Percentiles rank a stretch among this genome's conserved stretches.
Evolutionary conservation across 1,140 invertebrate genomes (phyloP).

Genomic region (Saccostrea cuccullata): DNA sequence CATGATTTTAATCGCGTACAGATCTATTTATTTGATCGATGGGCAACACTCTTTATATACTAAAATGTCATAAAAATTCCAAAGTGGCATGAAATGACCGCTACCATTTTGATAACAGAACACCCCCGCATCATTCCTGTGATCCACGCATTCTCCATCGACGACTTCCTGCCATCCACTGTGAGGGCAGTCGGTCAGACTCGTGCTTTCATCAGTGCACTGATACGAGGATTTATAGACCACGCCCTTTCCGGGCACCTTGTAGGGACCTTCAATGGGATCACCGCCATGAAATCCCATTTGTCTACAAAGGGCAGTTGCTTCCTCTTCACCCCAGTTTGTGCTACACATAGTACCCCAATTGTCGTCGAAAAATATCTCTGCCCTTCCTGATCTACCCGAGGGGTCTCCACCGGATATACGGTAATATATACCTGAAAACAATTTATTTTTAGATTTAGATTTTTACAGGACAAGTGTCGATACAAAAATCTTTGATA

Average conservation of each 20-base stretch:
- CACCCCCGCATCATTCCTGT: conserved; percentile 59
- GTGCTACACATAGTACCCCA: conserved; percentile 57
- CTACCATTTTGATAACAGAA: conserved; percentile 60
- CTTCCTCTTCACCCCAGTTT: conserved; percentile 52
- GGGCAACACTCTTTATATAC: no score
- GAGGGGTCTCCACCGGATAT: conserved; percentile 39
- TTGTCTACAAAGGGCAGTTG: conserved; percentile 53
- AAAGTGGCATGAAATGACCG: neutral
- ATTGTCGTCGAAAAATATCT: conserved; percentile 48
- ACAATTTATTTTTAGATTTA: neutral
- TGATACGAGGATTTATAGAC: conserved; percentile 44
- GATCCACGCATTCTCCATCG: conserved; percentile 47
- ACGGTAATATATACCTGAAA: conserved; percentile 54
- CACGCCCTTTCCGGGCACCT: neutral
- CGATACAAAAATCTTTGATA: neutral
- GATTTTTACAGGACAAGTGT: no score
- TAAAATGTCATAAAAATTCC: no score
- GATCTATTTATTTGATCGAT: no score
- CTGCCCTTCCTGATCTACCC: conserved; percentile 49
- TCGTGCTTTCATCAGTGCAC: conserved; percentile 48
- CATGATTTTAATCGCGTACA: no score
- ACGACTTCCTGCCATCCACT: conserved; percentile 56
- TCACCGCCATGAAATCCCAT: conserved; percentile 52
- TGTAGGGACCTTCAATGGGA: conserved; percentile 37
- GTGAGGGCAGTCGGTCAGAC: conserved; percentile 60